A percentile compares a stretch with the other conserved stretches of the same genome.
phyloP scores from a whole-genome alignment of 2,113 vertebrate genomes.

The Otocyon megalotis region DNA sequence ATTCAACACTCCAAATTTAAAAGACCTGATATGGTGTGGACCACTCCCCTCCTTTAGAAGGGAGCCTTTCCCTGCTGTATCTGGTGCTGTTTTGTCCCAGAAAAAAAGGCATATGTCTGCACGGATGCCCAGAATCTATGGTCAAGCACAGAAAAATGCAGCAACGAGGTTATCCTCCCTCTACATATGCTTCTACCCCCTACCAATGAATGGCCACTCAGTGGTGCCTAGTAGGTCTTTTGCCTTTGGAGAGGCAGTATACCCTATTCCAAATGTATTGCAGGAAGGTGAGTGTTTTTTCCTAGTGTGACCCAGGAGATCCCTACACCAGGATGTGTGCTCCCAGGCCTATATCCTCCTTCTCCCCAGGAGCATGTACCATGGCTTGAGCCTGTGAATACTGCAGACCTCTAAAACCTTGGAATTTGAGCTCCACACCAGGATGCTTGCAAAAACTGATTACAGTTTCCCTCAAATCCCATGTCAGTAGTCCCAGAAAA shows the following conservation, averaged over 20 bases:
- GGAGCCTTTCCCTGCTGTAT: too few relatives aligned
- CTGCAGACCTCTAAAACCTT: not conserved
- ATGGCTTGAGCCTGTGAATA: not conserved
- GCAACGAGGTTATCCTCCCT: too few relatives aligned
- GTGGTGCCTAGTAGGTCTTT: too few relatives aligned
- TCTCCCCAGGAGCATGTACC: not conserved
- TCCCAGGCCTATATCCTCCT: not conserved
- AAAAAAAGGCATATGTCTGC: too few relatives aligned
- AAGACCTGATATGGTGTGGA: too few relatives aligned
- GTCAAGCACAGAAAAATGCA: too few relatives aligned
- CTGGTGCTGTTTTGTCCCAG: too few relatives aligned
- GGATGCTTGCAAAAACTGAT: not conserved
- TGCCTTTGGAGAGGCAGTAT: not conserved
- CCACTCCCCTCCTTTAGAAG: too few relatives aligned
- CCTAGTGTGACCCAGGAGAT: not conserved
- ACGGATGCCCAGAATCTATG: too few relatives aligned
- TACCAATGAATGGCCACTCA: too few relatives aligned
- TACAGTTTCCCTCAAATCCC: not conserved
- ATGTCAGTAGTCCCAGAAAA: not conserved
- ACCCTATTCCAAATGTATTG: not conserved
- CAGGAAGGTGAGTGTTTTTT: not conserved
- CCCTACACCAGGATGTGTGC: not conserved
- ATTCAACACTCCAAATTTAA: too few relatives aligned
- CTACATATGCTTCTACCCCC: too few relatives aligned
- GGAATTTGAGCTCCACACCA: not conserved